phyloP scores from a whole-genome alignment of 2,888 invertebrate genomes.

The Hypsopygia costalis region DNA sequence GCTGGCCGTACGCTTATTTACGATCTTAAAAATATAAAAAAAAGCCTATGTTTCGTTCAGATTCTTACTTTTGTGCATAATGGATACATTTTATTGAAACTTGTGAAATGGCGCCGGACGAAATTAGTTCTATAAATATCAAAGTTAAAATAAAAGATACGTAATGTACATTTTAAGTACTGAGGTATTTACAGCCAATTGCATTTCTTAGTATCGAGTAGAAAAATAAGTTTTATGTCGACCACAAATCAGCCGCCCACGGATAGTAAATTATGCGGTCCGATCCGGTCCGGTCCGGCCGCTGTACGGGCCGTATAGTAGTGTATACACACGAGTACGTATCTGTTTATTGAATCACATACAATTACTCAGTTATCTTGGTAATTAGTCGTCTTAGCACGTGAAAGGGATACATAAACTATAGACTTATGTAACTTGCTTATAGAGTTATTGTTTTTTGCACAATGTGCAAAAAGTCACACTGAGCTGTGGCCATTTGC shows the following conservation, averaged over 20 bases:
- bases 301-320: too few species aligned
- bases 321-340: not conserved
- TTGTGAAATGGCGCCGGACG: too few species aligned
- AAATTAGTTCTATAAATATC: too few species aligned
- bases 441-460: too few species aligned
- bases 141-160: too few species aligned
- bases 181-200: constrained; percentile 7
- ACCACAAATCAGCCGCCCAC: constrained; percentile 2
- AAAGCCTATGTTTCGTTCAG: too few species aligned
- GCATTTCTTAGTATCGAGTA: constrained; percentile 5
- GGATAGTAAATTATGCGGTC: constrained; percentile 4
- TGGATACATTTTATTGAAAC: too few species aligned
- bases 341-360: constrained; percentile 6
- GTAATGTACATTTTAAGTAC: not conserved
- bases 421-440: not conserved
- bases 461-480: too few species aligned
- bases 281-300: not conserved
- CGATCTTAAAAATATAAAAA: too few species aligned
- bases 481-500: too few species aligned
- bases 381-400: constrained; percentile 30
- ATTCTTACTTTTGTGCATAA: too few species aligned
- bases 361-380: constrained; percentile 2
- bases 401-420: constrained; percentile 8
- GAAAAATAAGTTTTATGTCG: constrained; percentile 9
- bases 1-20: too few species aligned